Evolutionary conservation across 2,113 vertebrate species (phyloP).

Genomic region (Furnarius figulus): DNA sequence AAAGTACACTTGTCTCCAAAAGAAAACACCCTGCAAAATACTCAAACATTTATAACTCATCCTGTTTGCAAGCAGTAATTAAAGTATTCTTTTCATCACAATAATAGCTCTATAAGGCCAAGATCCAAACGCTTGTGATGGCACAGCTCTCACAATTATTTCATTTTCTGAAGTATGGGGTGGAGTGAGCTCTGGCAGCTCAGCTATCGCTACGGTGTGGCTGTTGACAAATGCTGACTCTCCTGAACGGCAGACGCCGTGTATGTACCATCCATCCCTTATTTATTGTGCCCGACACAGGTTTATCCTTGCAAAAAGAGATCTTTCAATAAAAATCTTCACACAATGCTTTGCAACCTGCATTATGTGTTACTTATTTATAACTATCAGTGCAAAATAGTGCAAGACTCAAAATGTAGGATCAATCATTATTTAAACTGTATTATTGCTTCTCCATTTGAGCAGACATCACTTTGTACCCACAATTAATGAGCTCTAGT

Average conservation of each 20-base stretch:
- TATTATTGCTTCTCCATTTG: slow-evolving; percentile 47
- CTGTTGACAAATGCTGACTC: slow-evolving; percentile 28
- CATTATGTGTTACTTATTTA: slow-evolving; percentile 17
- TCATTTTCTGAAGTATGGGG: slow-evolving; percentile 10
- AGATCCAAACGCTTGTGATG: slow-evolving; percentile 5
- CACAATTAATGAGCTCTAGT: slow-evolving; percentile 74
- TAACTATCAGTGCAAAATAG: neutral
- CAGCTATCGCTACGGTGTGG: neutral
- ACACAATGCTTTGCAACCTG: neutral
- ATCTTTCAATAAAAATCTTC: slow-evolving; percentile 9
- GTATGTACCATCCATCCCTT: neutral
- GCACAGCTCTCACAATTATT: slow-evolving; percentile 1
- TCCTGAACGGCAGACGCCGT: neutral
- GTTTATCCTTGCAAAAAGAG: slow-evolving; percentile 41
- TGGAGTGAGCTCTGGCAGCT: neutral
- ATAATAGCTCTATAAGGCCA: neutral
- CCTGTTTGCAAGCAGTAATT: neutral
- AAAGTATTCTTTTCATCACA: slow-evolving; percentile 20
- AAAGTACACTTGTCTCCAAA: neutral
- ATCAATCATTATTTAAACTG: slow-evolving; percentile 51
- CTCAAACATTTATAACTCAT: neutral
- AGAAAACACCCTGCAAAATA: neutral
- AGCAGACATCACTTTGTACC: slow-evolving; percentile 68
- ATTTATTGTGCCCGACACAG: slow-evolving; percentile 30
- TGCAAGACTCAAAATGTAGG: neutral